phyloP scores from a whole-genome alignment of 2,113 vertebrate genomes.

The Chloropsis cyanopogon region DNA sequence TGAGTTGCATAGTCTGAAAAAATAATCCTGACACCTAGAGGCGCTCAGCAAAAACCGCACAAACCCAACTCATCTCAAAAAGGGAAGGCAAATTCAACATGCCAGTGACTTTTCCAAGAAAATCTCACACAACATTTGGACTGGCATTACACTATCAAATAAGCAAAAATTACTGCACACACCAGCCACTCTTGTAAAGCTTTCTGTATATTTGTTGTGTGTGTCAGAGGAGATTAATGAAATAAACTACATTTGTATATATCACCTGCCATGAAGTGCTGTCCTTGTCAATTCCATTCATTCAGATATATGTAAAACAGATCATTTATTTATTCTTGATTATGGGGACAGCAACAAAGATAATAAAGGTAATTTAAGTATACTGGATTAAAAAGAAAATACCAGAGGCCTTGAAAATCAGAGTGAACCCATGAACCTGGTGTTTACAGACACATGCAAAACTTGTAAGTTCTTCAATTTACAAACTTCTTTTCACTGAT shows the following conservation, averaged over 20 bases:
- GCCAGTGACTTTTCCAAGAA: not conserved
- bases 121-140: not conserved
- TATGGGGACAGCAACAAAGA: not conserved
- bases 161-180: not conserved
- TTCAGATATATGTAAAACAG: not conserved
- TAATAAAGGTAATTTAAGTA: not conserved
- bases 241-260: not conserved
- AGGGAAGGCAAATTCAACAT: not conserved
- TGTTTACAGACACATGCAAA: not conserved
- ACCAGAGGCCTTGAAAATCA: not conserved
- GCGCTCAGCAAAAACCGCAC: not conserved
- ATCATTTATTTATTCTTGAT: not conserved
- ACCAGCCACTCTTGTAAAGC: not conserved
- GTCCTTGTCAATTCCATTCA: not conserved
- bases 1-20: not conserved
- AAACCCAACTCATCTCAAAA: not conserved
- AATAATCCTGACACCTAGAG: slow-evolving; percentile 51
- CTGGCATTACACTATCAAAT: not conserved
- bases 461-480: rapidly evolving
- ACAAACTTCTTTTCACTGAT: not conserved
- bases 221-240: not conserved
- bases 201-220: not conserved
- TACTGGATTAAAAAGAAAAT: not conserved
- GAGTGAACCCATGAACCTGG: not conserved
- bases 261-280: not conserved